Conservation (phyloP, 1,140 invertebrate genomes). For the Pseudobourletiella spinata region DNA sequence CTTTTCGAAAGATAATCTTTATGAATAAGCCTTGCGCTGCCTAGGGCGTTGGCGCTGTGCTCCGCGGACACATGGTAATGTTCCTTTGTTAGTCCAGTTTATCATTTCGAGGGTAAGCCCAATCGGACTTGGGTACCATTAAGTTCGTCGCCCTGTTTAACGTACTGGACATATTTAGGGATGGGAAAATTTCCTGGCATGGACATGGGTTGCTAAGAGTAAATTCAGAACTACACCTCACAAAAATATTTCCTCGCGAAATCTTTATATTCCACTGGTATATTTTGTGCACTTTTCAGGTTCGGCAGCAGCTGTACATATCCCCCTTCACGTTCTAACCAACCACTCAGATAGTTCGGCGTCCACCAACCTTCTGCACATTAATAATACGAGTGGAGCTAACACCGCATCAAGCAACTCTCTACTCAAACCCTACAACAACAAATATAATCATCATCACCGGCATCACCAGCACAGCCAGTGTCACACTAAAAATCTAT, state of each 20-base stretch:
- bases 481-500: background rate
- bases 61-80: too few relatives aligned
- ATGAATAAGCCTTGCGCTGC: too few relatives aligned
- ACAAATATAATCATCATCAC: background rate
- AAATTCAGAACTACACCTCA: too few relatives aligned
- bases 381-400: constrained; percentile 11
- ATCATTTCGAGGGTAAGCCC: too few relatives aligned
- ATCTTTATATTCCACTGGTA: background rate
- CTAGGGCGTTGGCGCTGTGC: too few relatives aligned
- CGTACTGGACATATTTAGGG: too few relatives aligned
- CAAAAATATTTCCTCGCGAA: background rate
- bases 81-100: too few relatives aligned
- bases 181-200: too few relatives aligned
- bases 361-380: background rate
- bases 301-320: constrained; percentile 20
- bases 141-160: too few relatives aligned
- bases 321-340: constrained; percentile 21
- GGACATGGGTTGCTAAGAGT: too few relatives aligned
- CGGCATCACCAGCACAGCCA: background rate
- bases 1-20: too few relatives aligned
- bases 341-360: background rate
- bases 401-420: background rate
- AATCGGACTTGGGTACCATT: too few relatives aligned
- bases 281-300: constrained; percentile 6
- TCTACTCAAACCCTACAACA: background rate